phyloP scores from a whole-genome alignment of 1,140 invertebrate genomes.

The Chironomus striatipennis region DNA sequence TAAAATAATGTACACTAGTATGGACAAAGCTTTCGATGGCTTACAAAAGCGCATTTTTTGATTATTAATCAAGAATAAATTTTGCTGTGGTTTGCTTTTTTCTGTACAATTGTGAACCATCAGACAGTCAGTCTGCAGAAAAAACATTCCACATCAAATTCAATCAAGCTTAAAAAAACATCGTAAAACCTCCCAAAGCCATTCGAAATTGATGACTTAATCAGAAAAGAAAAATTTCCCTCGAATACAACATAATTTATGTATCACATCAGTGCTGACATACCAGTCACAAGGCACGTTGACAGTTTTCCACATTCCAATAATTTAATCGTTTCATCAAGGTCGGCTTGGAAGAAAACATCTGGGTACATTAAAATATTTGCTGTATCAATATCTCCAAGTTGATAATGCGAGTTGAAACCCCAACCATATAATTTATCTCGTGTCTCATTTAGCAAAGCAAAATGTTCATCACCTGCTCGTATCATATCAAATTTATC shows the following conservation, averaged over 20 bases:
- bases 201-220: too few species aligned
- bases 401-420: not conserved
- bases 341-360: slow-evolving; percentile 11
- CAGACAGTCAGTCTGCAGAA: too few species aligned
- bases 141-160: too few species aligned
- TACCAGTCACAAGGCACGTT: slow-evolving; percentile 30
- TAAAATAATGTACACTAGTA: too few species aligned
- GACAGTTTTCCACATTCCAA: slow-evolving; percentile 17
- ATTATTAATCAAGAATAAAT: too few species aligned
- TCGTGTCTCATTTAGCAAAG: slow-evolving; percentile 36
- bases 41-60: too few species aligned
- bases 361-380: not conserved
- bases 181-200: too few species aligned
- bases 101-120: too few species aligned
- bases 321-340: not conserved
- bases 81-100: too few species aligned
- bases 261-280: slow-evolving; percentile 34
- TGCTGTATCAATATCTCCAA: not conserved
- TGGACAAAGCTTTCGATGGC: too few species aligned
- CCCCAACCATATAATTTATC: slow-evolving; percentile 15
- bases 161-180: too few species aligned
- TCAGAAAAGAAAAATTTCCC: too few species aligned
- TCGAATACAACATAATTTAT: slow-evolving; percentile 11
- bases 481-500: slow-evolving; percentile 35
- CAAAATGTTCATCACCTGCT: slow-evolving; percentile 38